Percentiles rank a stretch among this genome's conserved stretches.
phyloP scores from a whole-genome alignment of 2,888 invertebrate species.

The Sesamia inferens region DNA sequence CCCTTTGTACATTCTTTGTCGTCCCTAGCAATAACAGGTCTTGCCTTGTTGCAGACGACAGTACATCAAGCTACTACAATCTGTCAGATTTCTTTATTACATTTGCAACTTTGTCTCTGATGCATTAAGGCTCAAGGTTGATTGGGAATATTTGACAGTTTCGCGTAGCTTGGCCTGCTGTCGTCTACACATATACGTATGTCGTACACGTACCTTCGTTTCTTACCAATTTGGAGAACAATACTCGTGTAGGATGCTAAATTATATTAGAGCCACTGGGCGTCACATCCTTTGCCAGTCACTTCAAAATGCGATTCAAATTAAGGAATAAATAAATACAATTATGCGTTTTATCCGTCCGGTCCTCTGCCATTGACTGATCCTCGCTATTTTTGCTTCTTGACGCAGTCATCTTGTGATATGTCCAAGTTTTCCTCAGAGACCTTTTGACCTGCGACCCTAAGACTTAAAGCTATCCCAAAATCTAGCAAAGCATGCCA shows the following conservation, averaged over 20 bases:
- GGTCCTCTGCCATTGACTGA: constrained; percentile 15
- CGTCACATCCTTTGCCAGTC: constrained; percentile 52
- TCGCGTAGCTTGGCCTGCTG: too few species aligned
- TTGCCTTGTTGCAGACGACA: constrained; percentile 15
- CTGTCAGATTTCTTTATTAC: too few species aligned
- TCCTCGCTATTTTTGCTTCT: constrained; percentile 27
- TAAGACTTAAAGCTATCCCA: constrained; percentile 28
- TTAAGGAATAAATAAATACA: constrained; percentile 21
- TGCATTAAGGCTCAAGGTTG: too few species aligned
- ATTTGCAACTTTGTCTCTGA: too few species aligned
- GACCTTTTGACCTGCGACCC: constrained; percentile 21
- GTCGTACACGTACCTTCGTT: constrained; percentile 9
- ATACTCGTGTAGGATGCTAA: constrained; percentile 55
- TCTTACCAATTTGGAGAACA: constrained; percentile 59
- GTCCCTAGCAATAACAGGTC: constrained; percentile 29
- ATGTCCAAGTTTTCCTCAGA: background rate
- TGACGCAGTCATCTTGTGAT: constrained; percentile 7
- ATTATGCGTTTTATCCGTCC: constrained; percentile 26
- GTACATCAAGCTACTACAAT: too few species aligned
- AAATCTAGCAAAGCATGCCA: constrained; percentile 25
- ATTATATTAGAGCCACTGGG: constrained; percentile 33
- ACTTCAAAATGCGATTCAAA: constrained; percentile 17
- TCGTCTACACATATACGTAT: too few species aligned
- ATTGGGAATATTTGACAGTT: too few species aligned
- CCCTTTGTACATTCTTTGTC: constrained; percentile 42